Percentiles rank a stretch among this genome's conserved stretches.
Conservation (phyloP, 2,888 invertebrate species). For the Microdon myrmicae region DNA sequence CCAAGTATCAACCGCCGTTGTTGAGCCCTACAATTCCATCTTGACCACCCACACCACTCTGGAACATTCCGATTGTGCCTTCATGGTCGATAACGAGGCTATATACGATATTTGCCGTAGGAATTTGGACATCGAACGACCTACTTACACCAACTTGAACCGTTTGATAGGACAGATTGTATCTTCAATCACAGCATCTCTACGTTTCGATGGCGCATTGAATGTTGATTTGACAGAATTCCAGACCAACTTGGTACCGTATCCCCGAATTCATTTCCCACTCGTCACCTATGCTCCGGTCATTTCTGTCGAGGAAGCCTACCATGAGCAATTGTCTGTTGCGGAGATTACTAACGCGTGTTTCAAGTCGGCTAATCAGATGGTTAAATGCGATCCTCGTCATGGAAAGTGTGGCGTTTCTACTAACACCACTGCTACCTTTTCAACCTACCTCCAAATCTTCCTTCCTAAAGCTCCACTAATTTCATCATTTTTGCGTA, state of each 20-base stretch:
- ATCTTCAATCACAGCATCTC: conserved; percentile 91
- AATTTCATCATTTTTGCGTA: no score
- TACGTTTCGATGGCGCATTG: no score
- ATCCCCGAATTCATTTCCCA: conserved; percentile 95
- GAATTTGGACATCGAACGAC: conserved; percentile 94
- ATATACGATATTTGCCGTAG: no score
- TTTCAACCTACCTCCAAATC: no score
- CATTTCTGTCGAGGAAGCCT: no score
- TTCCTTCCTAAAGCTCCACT: no score
- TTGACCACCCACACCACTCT: no score
- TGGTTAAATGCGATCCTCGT: conserved; percentile 93
- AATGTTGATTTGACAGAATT: no score
- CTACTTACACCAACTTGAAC: conserved; percentile 96
- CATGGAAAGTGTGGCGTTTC: no score
- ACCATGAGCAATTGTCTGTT: conserved; percentile 91
- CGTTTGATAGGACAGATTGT: conserved; percentile 95
- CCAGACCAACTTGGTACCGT: conserved; percentile 93
- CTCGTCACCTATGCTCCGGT: conserved; percentile 90
- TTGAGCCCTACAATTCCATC: conserved; percentile 97
- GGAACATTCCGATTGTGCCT: conserved; percentile 95
- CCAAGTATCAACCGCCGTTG: conserved; percentile 86
- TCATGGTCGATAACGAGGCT: no score
- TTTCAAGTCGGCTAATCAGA: no score
- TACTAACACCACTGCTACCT: no score
- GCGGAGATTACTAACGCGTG: conserved; percentile 94